phyloP scores from a whole-genome alignment of 2,113 vertebrate genomes.

The Rhizomys pruinosus region DNA sequence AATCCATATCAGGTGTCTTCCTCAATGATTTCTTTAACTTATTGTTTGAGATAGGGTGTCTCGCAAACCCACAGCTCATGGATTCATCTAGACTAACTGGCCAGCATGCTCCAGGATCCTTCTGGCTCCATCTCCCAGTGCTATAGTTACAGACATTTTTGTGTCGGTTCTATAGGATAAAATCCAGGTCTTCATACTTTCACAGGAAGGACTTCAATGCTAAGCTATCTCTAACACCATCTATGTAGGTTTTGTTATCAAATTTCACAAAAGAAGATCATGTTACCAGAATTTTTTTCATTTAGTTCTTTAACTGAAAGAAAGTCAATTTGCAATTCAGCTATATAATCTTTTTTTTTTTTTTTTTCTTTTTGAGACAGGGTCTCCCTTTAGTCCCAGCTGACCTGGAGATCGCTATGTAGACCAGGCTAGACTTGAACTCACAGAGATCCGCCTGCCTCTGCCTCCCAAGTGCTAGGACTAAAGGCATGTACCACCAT shows the following conservation, averaged over 20 bases:
- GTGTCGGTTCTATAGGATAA: too few species aligned
- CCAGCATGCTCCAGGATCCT: neutral
- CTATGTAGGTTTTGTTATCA: neutral
- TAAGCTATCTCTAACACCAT: neutral
- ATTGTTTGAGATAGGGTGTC: neutral
- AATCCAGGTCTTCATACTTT: neutral
- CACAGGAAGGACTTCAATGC: neutral
- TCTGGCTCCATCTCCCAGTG: neutral
- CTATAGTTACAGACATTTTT: neutral
- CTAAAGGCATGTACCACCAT: too few species aligned
- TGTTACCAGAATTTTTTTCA: neutral
- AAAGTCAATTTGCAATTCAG: neutral
- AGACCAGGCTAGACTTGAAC: too few species aligned
- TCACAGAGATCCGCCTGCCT: too few species aligned
- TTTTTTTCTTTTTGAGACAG: too few species aligned
- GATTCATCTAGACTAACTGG: neutral
- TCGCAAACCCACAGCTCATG: neutral
- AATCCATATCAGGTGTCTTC: neutral
- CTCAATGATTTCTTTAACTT: neutral
- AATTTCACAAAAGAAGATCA: neutral
- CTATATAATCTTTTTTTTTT: too few species aligned
- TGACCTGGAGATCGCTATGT: too few species aligned
- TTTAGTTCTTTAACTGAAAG: neutral
- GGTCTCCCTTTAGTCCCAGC: too few species aligned
- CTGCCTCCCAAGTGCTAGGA: too few species aligned